phyloP scores from a whole-genome alignment of 2,888 invertebrate species.

The Cantharis rustica region DNA sequence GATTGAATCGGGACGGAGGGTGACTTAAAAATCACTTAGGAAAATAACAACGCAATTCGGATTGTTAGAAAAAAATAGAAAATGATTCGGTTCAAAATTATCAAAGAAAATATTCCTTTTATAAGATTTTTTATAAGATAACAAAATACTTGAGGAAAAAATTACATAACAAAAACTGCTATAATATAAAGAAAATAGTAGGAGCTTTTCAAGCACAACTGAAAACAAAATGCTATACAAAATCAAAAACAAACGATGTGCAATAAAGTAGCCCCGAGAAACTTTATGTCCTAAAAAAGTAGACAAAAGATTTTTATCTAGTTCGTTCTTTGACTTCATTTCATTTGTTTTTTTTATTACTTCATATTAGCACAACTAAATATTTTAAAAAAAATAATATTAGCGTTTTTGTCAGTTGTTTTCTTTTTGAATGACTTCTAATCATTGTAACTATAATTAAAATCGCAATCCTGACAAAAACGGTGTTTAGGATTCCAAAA shows the following conservation, averaged over 20 bases:
- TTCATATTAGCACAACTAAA: constrained; percentile 1
- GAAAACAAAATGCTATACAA: constrained; percentile 3
- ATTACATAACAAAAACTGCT: background rate
- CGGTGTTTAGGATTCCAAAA: background rate
- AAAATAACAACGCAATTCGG: constrained; percentile 14
- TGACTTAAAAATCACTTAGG: constrained; percentile 26
- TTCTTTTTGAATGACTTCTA: background rate
- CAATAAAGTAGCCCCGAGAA: constrained; percentile 14
- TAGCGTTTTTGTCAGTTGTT: background rate
- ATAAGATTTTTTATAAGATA: background rate
- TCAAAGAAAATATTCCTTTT: background rate
- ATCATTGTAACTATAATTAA: background rate
- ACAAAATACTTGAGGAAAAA: background rate
- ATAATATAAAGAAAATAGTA: constrained; percentile 3
- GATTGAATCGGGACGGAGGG: constrained; percentile 18
- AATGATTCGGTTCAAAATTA: background rate
- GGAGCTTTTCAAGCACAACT: background rate
- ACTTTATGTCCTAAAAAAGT: constrained; percentile 21
- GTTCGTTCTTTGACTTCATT: constrained; percentile 24
- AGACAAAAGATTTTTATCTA: constrained; percentile 30
- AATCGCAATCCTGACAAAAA: background rate
- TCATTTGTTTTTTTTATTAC: constrained; percentile 16
- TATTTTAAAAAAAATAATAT: background rate
- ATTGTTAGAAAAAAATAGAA: constrained; percentile 1
- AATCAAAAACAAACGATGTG: constrained; percentile 3